Percentiles rank a stretch among this genome's conserved stretches.
Conservation (phyloP, 2,797 vertebrate genomes). For the Sus cebifrons region DNA sequence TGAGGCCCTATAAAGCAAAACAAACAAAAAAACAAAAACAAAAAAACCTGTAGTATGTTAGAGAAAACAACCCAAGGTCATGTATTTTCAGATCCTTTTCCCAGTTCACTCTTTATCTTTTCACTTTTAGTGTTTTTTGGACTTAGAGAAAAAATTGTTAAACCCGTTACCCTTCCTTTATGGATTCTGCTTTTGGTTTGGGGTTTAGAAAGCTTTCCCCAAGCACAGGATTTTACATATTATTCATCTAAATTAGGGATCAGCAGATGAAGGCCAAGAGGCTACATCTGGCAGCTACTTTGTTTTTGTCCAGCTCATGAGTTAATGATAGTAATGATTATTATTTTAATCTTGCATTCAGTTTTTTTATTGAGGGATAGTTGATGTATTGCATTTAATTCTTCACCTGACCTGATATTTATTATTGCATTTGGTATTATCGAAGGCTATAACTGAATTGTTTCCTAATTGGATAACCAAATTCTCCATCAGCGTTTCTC, state of each 20-base stretch:
- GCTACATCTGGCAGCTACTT: background rate
- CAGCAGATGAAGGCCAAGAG: background rate
- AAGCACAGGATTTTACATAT: background rate
- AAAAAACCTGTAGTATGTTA: background rate
- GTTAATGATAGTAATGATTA: background rate
- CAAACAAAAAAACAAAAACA: no score
- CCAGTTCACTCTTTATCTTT: conserved; percentile 26
- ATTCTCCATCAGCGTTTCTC: conserved; percentile 28
- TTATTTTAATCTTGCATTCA: background rate
- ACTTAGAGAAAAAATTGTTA: background rate
- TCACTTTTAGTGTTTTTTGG: conserved; percentile 11
- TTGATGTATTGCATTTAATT: conserved; percentile 10
- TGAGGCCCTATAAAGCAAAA: no score
- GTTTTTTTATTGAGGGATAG: background rate
- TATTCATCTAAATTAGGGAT: background rate
- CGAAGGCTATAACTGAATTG: background rate
- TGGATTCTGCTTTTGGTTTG: conserved; percentile 46
- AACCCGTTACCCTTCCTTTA: conserved; percentile 9
- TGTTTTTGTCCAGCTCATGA: background rate
- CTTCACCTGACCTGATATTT: background rate
- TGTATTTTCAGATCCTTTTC: background rate
- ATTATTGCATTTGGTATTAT: background rate
- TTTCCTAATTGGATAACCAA: conserved; percentile 53
- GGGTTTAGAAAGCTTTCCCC: conserved; percentile 1
- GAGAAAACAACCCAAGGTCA: background rate